Base-by-base conservation (phyloP, 2,113 vertebrate species). In the Epinephelus cyanopodus region DNA sequence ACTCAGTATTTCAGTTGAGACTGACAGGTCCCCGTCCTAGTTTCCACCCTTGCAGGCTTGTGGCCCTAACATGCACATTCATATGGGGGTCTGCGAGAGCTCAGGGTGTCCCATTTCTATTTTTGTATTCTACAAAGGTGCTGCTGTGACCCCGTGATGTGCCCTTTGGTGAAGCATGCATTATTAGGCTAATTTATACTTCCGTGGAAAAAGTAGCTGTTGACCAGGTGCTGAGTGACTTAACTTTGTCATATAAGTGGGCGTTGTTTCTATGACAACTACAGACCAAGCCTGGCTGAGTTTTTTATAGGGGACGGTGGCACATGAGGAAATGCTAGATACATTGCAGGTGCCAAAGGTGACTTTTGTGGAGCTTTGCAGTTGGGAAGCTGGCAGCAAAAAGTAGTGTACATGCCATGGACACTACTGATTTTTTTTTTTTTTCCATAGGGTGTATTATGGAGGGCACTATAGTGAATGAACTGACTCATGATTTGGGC, bases 21-120 rank as follows among this genome's bases (percentile, higher is more conserved):
- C 14, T 18, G 9, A 73, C 5, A 14, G 33, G 3, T 71, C 8
- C 18, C 52, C 15, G 29, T 66, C 61, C 60, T 14, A 63, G 0
- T 57, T 72, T 76, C 60, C 42, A 60, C 21, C 21, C 25, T 68
- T 12, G 10, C 57, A 50, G 68, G 48, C 9, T 48, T 21, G 45
- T 54, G 33, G 61, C 61, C 53, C 37, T 62, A 33, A 73, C 72
- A 48, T 67, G 39, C 48, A 37, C 64, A 18, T 57, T 74, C n/a
- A 56, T 63, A 9, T 50, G 56, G 50, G 17, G 25, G 39, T 62
- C 23, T 37, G 50, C 4, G 0, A 62, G 21, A 33, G 29, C 53
- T 78, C 25, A 66, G 65, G 39, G 25, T 25, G 64, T 52, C 52
- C 42, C 52, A 19, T 67, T 77, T 85, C 21, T 69, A n/a, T 14